Evolutionary conservation across 2,113 vertebrate species (phyloP), one percentile per base, ranked within the genome.

Genomic region (Oryctolagus cuniculus): DNA sequence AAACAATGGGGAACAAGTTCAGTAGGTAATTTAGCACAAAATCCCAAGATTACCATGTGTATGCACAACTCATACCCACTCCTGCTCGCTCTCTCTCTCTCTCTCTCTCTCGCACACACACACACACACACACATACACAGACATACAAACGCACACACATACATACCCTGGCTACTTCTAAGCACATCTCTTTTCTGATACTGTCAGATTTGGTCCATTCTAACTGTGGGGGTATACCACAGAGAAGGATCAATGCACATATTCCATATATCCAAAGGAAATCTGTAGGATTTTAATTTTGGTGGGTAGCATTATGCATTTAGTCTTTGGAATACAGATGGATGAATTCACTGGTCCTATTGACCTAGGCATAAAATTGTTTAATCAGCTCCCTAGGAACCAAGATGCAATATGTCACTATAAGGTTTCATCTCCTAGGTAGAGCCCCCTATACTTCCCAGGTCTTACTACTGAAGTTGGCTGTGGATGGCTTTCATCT

Each of bases 21-120:
- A 66, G 74, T 10, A 25, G 10, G 5, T 12, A 66, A 66, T 55
- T 22, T 15, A 49, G 34, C 44, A 86, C 22, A 27, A 34, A 66
- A 80, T 34, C 44, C 31, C 34, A 72, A 73, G n/a, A 22, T 34
- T 27, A 44, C 4, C 73, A 51, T 15, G 3, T n/a, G 13, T 58
- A 78, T 51, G 9, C 49, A 44, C 38, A 25, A 6, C 8, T 3
- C 36, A 58, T 58, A 16, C 5, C 21, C 16, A 1, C 10, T 11
- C 51, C 31, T 49, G 6, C 31, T 29, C 9, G 3, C 5, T 3
- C 2, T 0, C 22, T 10, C 22, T 3, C 7, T 1, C 22, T 6
- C 44, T 44, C 44, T 44, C 44, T 8, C 6, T 8, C 1, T 44
- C 44, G 6, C 44, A 7, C 44, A 44, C 44, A 44, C 44, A 44